Evolutionary conservation across 1,140 invertebrate species (phyloP).

Genomic region (Drosophila kohkoa): DNA sequence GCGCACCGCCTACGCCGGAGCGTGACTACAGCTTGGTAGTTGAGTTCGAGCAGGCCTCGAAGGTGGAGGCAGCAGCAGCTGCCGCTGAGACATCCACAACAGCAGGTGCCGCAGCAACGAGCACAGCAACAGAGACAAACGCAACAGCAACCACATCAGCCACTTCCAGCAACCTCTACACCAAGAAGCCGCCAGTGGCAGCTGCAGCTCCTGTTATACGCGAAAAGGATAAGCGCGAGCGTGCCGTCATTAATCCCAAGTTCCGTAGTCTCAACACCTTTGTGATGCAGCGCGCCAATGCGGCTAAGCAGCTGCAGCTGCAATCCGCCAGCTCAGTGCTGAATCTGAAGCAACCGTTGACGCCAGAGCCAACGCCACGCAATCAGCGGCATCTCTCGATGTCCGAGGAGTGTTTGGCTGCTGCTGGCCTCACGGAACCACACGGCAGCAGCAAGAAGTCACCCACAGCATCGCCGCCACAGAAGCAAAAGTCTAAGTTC

Average conservation of each 20-base stretch:
- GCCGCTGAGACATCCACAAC: slow-evolving; percentile 71
- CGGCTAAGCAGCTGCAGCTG: slow-evolving; percentile 74
- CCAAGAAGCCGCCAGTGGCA: slow-evolving; percentile 86
- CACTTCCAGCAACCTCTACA: slow-evolving; percentile 75
- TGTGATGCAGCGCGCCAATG: slow-evolving; percentile 77
- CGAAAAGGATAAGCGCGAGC: slow-evolving; percentile 90
- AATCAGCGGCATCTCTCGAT: slow-evolving; percentile 88
- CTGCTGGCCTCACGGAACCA: slow-evolving; percentile 74
- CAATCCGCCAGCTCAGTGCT: slow-evolving; percentile 72
- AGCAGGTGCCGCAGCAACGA: slow-evolving; percentile 34
- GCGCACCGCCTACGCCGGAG: slow-evolving; percentile 80
- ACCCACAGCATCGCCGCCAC: slow-evolving; percentile 84
- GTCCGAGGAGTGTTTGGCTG: slow-evolving; percentile 89
- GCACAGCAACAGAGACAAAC: not conserved
- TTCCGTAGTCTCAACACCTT: slow-evolving; percentile 85
- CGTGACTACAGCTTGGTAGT: slow-evolving; percentile 78
- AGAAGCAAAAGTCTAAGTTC: slow-evolving; percentile 90
- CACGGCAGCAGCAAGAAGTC: slow-evolving; percentile 57
- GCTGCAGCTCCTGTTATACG: slow-evolving; percentile 89
- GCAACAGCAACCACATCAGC: slow-evolving; percentile 46
- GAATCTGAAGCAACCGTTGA: slow-evolving; percentile 77
- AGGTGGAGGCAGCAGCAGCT: slow-evolving; percentile 19
- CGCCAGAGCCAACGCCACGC: slow-evolving; percentile 87
- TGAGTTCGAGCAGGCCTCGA: slow-evolving; percentile 72
- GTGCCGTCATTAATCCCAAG: slow-evolving; percentile 89